Conservation (phyloP, 23 tunicate species). For the Styela clava region DNA sequence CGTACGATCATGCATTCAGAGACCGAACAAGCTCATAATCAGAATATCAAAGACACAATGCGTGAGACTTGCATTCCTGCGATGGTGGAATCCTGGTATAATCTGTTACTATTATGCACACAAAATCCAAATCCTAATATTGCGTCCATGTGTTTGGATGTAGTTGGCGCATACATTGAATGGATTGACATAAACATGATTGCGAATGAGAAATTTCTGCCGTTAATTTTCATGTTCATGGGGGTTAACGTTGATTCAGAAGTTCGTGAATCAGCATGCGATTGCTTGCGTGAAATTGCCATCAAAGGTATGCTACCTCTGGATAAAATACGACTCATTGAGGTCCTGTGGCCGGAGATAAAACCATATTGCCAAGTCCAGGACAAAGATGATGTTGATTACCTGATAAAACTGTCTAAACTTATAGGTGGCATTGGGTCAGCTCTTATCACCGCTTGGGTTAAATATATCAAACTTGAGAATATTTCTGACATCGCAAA, state of each 20-base stretch:
- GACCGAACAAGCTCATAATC: constrained; percentile 59
- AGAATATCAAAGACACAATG: constrained; percentile 82
- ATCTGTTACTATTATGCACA: constrained; percentile 21
- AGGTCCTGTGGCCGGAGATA: constrained; percentile 70
- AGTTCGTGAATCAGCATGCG: constrained; percentile 82
- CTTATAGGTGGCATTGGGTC: constrained; percentile 74
- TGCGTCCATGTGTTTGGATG: constrained; percentile 53
- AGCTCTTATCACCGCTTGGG: constrained; percentile 61
- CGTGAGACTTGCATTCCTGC: constrained; percentile 63
- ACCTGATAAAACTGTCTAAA: constrained; percentile 64
- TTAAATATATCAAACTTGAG: constrained; percentile 35
- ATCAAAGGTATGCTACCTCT: constrained; percentile 90
- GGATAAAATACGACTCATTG: constrained; percentile 67
- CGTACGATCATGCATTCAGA: constrained; percentile 61
- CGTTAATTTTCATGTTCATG: constrained; percentile 45
- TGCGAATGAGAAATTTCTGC: constrained; percentile 65
- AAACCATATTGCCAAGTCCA: constrained; percentile 25
- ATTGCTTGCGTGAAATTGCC: constrained; percentile 74
- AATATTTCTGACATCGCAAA: neutral
- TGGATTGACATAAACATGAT: constrained; percentile 96
- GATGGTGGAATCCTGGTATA: constrained; percentile 84
- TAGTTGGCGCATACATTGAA: constrained; percentile 75
- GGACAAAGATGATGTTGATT: constrained; percentile 75
- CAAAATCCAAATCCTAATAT: constrained; percentile 6
- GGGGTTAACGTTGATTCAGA: constrained; percentile 26